Conservation (phyloP, 2,888 invertebrate species). For the Dryadula phaetusa region DNA sequence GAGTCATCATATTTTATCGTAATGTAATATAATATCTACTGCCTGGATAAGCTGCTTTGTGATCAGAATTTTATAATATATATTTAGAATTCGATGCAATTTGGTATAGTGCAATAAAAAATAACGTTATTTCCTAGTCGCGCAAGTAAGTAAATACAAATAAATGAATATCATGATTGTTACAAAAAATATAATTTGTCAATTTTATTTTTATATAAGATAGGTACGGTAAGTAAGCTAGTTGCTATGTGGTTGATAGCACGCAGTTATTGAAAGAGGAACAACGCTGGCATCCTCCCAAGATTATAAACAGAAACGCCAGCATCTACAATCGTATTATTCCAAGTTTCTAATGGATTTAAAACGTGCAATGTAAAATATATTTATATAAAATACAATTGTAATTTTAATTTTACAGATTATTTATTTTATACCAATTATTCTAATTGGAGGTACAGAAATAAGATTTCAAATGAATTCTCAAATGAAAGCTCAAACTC, state of each 20-base stretch:
- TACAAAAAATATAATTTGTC: too few relatives aligned
- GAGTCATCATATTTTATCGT: constrained; percentile 21
- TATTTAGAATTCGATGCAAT: not conserved
- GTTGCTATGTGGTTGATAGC: constrained; percentile 50
- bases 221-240: constrained; percentile 31
- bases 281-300: constrained; percentile 59
- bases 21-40: constrained; percentile 12
- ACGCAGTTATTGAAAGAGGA: constrained; percentile 47
- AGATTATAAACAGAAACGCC: constrained; percentile 49
- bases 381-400: not conserved
- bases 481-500: too few relatives aligned
- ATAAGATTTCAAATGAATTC: too few relatives aligned
- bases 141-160: too few relatives aligned
- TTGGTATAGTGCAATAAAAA: too few relatives aligned
- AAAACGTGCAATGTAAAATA: constrained; percentile 4
- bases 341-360: constrained; percentile 38
- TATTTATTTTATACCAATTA: not conserved
- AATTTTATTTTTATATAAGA: not conserved
- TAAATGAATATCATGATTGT: too few relatives aligned
- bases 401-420: not conserved
- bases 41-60: constrained; percentile 1
- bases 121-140: not conserved
- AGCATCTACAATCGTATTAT: constrained; percentile 42
- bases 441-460: too few relatives aligned
- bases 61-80: not conserved